phyloP scores from a whole-genome alignment of 2,113 vertebrate species.

The Trochalopteron elliotii region DNA sequence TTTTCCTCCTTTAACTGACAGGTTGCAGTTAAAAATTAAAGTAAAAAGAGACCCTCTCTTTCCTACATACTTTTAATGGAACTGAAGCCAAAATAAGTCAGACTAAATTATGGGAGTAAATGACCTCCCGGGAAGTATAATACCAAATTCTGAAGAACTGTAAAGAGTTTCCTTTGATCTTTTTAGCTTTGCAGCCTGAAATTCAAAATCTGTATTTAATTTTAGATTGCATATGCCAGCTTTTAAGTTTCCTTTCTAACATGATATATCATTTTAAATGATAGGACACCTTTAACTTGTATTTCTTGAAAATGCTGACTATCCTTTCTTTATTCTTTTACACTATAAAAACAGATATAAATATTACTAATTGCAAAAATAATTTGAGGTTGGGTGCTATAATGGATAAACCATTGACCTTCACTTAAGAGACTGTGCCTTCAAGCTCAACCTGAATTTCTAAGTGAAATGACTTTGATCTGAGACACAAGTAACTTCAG shows the following conservation, averaged over 20 bases:
- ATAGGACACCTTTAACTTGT: constrained; percentile 77
- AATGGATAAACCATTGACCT: constrained; percentile 73
- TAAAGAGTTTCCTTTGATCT: constrained; percentile 82
- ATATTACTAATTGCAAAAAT: constrained; percentile 74
- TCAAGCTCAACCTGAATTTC: constrained; percentile 62
- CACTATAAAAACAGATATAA: constrained; percentile 75
- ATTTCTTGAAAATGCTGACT: constrained; percentile 77
- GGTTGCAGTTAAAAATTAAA: constrained; percentile 80
- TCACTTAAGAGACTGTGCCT: constrained; percentile 62
- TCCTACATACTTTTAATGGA: constrained; percentile 79
- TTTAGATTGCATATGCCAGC: constrained; percentile 79
- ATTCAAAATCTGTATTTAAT: constrained; percentile 84
- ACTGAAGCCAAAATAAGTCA: constrained; percentile 84
- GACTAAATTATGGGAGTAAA: constrained; percentile 84
- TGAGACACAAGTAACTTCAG: constrained; percentile 62
- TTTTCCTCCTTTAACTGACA: constrained; percentile 65
- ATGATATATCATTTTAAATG: constrained; percentile 79
- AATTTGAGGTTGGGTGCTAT: constrained; percentile 64
- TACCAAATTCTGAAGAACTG: constrained; percentile 79
- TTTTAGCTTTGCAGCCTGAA: constrained; percentile 79
- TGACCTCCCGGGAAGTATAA: constrained; percentile 81
- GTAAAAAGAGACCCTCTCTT: constrained; percentile 71
- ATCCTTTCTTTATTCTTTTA: constrained; percentile 71
- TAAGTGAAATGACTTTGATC: constrained; percentile 70
- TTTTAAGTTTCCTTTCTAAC: constrained; percentile 80